Evolutionary conservation across 2,797 vertebrate species (phyloP), one percentile per base, ranked within the genome.

Genomic region (Brachymystax lenok): DNA sequence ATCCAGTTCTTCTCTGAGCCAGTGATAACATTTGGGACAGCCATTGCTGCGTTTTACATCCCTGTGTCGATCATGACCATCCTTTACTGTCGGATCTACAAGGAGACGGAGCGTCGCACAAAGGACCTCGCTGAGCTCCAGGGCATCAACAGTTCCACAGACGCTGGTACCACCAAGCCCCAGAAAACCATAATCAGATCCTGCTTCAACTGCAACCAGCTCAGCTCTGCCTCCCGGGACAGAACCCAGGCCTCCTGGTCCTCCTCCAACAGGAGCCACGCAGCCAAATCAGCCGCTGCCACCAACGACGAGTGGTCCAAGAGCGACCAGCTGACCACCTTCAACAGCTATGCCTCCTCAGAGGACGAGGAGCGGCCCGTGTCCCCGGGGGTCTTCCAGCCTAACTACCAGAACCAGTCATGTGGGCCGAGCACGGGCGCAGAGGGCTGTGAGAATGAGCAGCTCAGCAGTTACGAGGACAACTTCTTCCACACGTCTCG

Each of bases 1-100:
- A 99, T 99, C 84, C 98, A 98, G 85, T 99, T 99, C 90, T 96
- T 99, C 17, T 98, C 98, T 0, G 97, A 98, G 85, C 98, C 98
- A 1, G 97, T 99, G 77, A 96, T 99, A 87, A 99, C 98, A 2
- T 99, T 98, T 35, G 96, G 98, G 72, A 99, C 98, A 5, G 98
- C 98, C 6, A 99, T 99, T 4, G 98, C 98, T 69, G 98, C 98
- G 56, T 99, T 99, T 91, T 99, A 99, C 79, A 95, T 99, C 70
- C 98, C 98, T 0, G 97, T 99, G 40, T 98, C 98, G 0, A 94
- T 99, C 87, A 99, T 99, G 98, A 99, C 97, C 0, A 98, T 98
- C 87, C 93, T 99, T 17, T 99, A 99, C 86, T 99, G 98, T 87
- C 95, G 98, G 52, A 99, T 99, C 89, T 99, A 99, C 84, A 96